phyloP scores from a whole-genome alignment of 2,888 invertebrate genomes.

The Lucinisca nassula region DNA sequence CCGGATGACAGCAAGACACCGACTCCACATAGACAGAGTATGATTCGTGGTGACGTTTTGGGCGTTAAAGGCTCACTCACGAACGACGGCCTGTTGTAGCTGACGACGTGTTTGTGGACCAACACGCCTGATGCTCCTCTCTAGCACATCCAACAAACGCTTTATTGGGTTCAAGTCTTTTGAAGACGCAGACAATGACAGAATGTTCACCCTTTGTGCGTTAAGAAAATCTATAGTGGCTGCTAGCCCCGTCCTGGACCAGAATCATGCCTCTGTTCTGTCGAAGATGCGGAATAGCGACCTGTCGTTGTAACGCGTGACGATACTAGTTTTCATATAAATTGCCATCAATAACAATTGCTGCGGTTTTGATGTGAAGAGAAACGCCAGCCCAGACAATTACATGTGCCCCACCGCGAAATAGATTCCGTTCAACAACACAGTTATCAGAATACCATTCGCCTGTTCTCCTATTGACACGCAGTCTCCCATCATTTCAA shows the following conservation, averaged over 20 bases:
- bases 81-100: no score
- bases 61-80: no score
- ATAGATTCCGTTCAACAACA: conserved; percentile 1
- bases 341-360: conserved; percentile 2
- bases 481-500: conserved; percentile 2
- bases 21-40: no score
- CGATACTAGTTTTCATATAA: not conserved
- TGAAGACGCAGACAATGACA: not conserved
- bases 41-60: no score
- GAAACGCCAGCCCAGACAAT: conserved; percentile 27
- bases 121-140: no score
- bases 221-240: not conserved
- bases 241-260: conserved; percentile 5
- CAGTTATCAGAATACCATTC: conserved; percentile 10
- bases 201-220: not conserved
- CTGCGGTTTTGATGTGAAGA: not conserved
- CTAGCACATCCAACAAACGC: no score
- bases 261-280: not conserved
- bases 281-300: not conserved
- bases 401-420: conserved; percentile 18
- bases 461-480: conserved; percentile 5
- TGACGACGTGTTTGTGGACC: no score
- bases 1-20: no score
- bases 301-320: not conserved
- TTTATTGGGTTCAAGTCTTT: conserved; percentile 27